A percentile compares a stretch with the other conserved stretches of the same genome.
These are phyloP conservation scores for Drosophila histrio DNA, from an alignment of 2,888 invertebrate species.

Conservation along the genomic window DNA sequence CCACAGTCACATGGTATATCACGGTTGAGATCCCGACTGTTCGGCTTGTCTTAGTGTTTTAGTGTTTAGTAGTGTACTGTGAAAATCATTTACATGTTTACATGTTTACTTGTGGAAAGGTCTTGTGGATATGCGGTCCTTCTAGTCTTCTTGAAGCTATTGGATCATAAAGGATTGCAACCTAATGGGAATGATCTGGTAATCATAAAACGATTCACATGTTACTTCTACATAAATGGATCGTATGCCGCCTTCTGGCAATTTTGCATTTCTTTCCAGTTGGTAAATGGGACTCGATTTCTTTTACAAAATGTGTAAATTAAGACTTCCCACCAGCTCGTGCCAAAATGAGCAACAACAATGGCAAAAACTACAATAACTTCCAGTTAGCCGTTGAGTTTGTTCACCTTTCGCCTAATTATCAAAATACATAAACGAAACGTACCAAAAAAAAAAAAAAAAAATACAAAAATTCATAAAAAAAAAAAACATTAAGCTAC, in stretches of 20 bases:
- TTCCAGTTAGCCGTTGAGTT: constrained; percentile 59
- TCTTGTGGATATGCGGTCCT: too few species aligned
- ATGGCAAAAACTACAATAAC: constrained; percentile 37
- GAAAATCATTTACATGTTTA: too few species aligned
- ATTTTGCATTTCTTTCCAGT: constrained; percentile 1
- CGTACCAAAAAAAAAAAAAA: constrained; percentile 37
- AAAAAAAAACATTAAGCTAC: constrained; percentile 30
- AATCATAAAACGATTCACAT: background rate
- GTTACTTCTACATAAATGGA: too few species aligned
- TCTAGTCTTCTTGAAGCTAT: too few species aligned
- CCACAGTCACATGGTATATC: too few species aligned
- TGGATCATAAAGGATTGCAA: background rate
- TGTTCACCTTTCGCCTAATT: constrained; percentile 80
- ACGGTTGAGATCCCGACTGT: too few species aligned
- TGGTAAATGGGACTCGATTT: constrained; percentile 56
- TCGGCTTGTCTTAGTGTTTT: too few species aligned
- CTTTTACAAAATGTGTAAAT: constrained; percentile 72
- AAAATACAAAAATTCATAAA: constrained; percentile 8
- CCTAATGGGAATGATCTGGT: background rate
- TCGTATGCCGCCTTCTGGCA: constrained; percentile 5
- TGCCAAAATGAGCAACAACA: constrained; percentile 31
- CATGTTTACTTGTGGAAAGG: too few species aligned
- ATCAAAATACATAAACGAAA: constrained; percentile 76
- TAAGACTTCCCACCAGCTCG: constrained; percentile 48
- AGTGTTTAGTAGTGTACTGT: too few species aligned